Percentiles rank a stretch among this genome's conserved stretches.
These are phyloP conservation scores for Xylocopa sonorina DNA, from an alignment of 1,140 invertebrate genomes.

Conservation along the genomic window DNA sequence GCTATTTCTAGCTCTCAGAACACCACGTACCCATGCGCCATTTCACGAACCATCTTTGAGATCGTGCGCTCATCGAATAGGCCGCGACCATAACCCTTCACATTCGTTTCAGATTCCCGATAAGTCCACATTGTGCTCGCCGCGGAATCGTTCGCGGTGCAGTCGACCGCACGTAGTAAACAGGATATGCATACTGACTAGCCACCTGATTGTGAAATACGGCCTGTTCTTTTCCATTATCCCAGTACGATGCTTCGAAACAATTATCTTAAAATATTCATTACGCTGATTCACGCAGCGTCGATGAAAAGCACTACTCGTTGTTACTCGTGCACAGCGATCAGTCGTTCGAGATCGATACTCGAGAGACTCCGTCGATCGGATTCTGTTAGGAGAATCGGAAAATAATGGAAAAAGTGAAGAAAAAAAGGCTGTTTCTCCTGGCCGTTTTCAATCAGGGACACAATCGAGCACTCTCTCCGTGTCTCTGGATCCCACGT, in stretches of 20 bases:
- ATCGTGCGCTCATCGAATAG: neutral
- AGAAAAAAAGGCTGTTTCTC: neutral
- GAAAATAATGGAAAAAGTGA: neutral
- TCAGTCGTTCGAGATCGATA: too few relatives aligned
- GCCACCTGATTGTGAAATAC: slow-evolving; percentile 6
- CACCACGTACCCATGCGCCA: neutral
- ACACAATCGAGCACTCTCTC: slow-evolving; percentile 37
- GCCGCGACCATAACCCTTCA: too few relatives aligned
- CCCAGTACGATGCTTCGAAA: too few relatives aligned
- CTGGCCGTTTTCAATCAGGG: neutral
- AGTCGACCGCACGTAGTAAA: slow-evolving; percentile 1
- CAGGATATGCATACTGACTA: slow-evolving; percentile 18
- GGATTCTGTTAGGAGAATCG: too few relatives aligned
- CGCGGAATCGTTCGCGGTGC: neutral
- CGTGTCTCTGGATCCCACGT: slow-evolving; percentile 30
- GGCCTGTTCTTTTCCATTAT: neutral
- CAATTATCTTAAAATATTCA: neutral
- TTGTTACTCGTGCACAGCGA: too few relatives aligned
- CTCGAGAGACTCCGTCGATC: neutral
- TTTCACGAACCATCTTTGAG: neutral
- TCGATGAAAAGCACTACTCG: too few relatives aligned
- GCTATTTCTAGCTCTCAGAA: neutral
- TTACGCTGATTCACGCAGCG: neutral
- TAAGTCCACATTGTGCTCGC: slow-evolving; percentile 22
- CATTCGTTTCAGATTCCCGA: slow-evolving; percentile 23